Evolutionary conservation across 2,888 invertebrate species (phyloP), one percentile per base, ranked within the genome.

Genomic region (Thymelicus acteon): DNA sequence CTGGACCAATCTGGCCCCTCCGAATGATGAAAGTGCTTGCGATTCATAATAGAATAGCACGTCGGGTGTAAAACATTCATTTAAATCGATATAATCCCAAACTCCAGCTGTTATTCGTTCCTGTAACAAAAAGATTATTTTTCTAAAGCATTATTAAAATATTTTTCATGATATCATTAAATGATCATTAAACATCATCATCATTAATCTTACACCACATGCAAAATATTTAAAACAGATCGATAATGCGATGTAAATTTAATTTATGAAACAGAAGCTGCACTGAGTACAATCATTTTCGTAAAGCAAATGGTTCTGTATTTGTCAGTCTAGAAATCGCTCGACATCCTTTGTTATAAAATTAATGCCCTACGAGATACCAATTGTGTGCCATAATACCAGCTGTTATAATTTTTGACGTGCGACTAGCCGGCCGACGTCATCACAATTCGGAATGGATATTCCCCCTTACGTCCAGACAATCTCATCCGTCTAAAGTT

Each of bases 371-470:
- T 60, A 60, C 58, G 64, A 70, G 69, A 48, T 64, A 70, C 47
- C 57, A 60, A 70, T 64, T 70, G 63, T 64, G 40, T 64, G 69
- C 64, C 57, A 58, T 69, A 69, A 63, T 69, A 63, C 62, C 63
- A 48, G 63, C 69, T 69, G 63, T 63, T 69, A 64, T 70, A 70
- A 58, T 70, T 70, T 70, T 70, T 70, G 69, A 70, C 69, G 69
- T 70, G 58, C 58, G 69, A 63, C 69, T 69, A 54, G 69, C 63
- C 57, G 68, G 10, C 67, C 69, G 48, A 68, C 69, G 63, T 69
- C 57, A 69, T 69, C 69, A 54, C 58, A 69, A 63, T 58, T 44
- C 63, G 63, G 63, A 60, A 70, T 70, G 49, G 8, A 69, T 69
- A 62, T 57, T 48, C 58, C 40, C 63, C 39, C 63, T 69, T 63